These are phyloP conservation scores for Pteronura brasiliensis DNA, from an alignment of 2,113 vertebrate species.

Conservation along the genomic window DNA sequence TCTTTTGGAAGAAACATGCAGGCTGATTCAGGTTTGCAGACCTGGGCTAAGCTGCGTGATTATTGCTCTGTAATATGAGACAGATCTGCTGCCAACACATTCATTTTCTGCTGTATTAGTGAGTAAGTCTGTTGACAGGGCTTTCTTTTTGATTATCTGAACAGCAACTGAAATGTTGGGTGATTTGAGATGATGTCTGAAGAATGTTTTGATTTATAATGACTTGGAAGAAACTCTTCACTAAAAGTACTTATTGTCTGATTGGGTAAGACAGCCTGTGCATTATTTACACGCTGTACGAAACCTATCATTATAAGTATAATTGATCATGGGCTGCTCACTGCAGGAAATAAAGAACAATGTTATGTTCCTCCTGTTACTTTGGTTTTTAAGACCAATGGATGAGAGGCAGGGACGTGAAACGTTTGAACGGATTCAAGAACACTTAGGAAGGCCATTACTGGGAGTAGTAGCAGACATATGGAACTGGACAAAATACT, in stretches of 20 bases:
- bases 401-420: not conserved
- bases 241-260: not conserved
- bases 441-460: not conserved
- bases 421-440: not conserved
- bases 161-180: fast-evolving
- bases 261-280: fast-evolving
- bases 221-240: not conserved
- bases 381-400: not conserved
- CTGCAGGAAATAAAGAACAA: not conserved
- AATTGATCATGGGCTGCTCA: fast-evolving
- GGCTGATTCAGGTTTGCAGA: not conserved
- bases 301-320: not conserved
- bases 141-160: not conserved
- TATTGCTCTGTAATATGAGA: fast-evolving
- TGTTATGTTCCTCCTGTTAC: not conserved
- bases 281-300: fast-evolving
- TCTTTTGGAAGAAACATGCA: not conserved
- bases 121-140: fast-evolving
- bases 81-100: not conserved
- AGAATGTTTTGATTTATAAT: not conserved
- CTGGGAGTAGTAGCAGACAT: no score
- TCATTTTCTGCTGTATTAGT: not conserved
- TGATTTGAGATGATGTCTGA: not conserved
- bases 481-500: not conserved
- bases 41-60: fast-evolving